Base-by-base conservation (phyloP, 2,888 invertebrate species). In the Lasioglossum calceatum region DNA sequence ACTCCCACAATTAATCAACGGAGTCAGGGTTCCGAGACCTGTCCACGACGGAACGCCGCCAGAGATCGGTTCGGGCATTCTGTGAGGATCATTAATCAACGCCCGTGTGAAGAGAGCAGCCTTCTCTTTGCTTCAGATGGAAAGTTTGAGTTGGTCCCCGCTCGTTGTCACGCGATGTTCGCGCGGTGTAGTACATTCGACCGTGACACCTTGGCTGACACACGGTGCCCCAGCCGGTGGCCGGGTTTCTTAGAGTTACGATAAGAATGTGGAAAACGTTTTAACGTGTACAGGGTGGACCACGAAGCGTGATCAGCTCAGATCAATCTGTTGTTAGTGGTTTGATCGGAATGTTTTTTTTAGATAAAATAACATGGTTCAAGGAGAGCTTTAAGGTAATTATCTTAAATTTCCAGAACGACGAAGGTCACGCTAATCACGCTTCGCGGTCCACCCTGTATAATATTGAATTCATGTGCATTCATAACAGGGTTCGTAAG, bases 61-160 rank as follows among this genome's bases (percentile, higher is more conserved):
- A 39, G 72, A 54, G 23, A 79, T 82, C 79, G 72, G 82, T 39
- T 82, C 61, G 61, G 23, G 47, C 64, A 16, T 74, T 44, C 19
- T n/a, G n/a, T 4, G 36, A n/a, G 0, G 42, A 32, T 54, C 82
- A 74, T 82, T 82, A 80, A 82, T 82, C 82, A 80, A 54, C 80
- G 23, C 23, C 74, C 5, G 44, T n/a, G 74, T 4, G 79, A 82
- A 82, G 42, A 42, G 32, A 50, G 42, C 47, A 27, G 39, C 42
- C 50, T 64, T 42, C 58, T 39, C 42, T 4, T 54, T 50, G 32
- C 73, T 32, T 74, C 67, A 32, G 42, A 64, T 47, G 77, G 77
- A 67, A 80, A 74, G 42, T 80, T 74, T 14, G 16, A 82, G 39
- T 27, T 67, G 73, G 47, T 74, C 64, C 61, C 50, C 42, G 72